Evolutionary conservation across 2,888 invertebrate species (phyloP).

Genomic region (Gari tellinella): DNA sequence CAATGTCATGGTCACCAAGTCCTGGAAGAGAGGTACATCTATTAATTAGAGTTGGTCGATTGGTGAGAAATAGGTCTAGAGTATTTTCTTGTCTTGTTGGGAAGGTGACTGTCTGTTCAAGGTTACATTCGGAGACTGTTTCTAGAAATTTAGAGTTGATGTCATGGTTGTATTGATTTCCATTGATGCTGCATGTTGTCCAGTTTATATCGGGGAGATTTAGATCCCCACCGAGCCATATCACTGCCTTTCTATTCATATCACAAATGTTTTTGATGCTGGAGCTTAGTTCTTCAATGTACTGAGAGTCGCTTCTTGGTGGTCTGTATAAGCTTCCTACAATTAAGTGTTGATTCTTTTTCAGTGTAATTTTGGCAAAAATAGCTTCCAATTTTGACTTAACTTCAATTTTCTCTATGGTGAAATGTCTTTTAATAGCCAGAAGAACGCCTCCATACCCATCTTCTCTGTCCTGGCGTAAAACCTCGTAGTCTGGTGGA

Average conservation of each 20-base stretch:
- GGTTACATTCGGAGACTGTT: conserved; percentile 7
- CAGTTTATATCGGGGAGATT: conserved; percentile 34
- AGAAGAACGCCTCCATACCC: conserved; percentile 6
- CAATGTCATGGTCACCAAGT: conserved; percentile 29
- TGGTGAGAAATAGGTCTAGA: conserved; percentile 30
- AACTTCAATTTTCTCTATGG: conserved; percentile 17
- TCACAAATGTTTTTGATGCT: background rate
- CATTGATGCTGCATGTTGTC: conserved; percentile 1
- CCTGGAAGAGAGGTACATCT: conserved; percentile 15
- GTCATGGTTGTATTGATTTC: background rate
- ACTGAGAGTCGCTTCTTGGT: background rate
- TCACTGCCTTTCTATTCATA: background rate
- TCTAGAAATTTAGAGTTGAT: conserved; percentile 11
- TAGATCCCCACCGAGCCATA: conserved; percentile 1
- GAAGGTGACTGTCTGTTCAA: conserved; percentile 21
- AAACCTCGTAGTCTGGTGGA: conserved; percentile 9
- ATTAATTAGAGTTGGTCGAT: conserved; percentile 19
- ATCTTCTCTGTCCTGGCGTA: conserved; percentile 13
- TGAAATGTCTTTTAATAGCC: conserved; percentile 16
- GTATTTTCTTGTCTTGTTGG: conserved; percentile 19
- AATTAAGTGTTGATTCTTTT: conserved; percentile 16
- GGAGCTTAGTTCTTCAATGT: background rate
- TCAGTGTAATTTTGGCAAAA: background rate
- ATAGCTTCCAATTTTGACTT: background rate
- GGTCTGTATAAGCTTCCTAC: conserved; percentile 11